A percentile compares a stretch with the other conserved stretches of the same genome.
Conservation (phyloP, 1,140 invertebrate species). For the Bombus breviceps region DNA sequence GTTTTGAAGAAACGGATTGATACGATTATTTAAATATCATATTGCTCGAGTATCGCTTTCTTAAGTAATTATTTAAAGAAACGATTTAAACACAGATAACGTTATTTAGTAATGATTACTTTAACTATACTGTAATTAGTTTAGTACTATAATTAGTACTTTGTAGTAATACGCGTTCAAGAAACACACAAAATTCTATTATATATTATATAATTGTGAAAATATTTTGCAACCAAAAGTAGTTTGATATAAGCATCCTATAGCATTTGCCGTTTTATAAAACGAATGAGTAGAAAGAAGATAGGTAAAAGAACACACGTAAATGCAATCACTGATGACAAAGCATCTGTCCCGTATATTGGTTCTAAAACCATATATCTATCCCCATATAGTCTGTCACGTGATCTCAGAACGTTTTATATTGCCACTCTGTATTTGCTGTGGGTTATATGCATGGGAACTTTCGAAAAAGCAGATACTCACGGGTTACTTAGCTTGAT, state of each 20-base stretch:
- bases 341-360: slow-evolving; percentile 76
- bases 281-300: not conserved
- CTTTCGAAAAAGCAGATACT: slow-evolving; percentile 67
- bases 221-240: no score
- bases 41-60: no score
- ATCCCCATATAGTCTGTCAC: slow-evolving; percentile 63
- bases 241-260: not conserved
- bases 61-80: no score
- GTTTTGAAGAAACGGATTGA: not conserved
- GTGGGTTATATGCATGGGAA: slow-evolving; percentile 65
- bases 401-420: slow-evolving; percentile 65
- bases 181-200: no score
- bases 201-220: no score
- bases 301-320: not conserved
- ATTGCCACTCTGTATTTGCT: slow-evolving; percentile 56
- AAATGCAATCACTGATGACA: slow-evolving; percentile 29
- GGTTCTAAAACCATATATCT: slow-evolving; percentile 51
- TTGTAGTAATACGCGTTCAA: no score
- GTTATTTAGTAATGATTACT: no score
- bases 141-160: no score
- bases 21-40: no score
- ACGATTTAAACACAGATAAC: no score
- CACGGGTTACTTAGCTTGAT: slow-evolving; percentile 51
- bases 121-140: no score
- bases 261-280: not conserved